These are phyloP conservation scores for Drosophila acutilabella DNA, from an alignment of 2,888 invertebrate genomes.

Conservation along the genomic window DNA sequence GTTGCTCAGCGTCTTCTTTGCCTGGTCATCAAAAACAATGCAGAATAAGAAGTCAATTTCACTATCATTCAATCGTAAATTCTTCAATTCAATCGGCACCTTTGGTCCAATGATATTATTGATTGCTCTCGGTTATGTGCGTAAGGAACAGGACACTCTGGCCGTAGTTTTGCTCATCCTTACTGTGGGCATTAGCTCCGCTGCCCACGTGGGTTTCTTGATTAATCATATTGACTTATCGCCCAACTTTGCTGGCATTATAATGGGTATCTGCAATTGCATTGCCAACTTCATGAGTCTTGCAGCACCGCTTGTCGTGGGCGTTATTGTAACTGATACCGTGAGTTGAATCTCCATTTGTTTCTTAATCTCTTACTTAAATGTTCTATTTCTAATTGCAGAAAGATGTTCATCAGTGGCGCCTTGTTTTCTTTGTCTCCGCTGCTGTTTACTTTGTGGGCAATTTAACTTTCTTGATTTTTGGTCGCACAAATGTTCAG, in stretches of 20 bases:
- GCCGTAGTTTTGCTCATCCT: slow-evolving; percentile 87
- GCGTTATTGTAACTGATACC: slow-evolving; percentile 86
- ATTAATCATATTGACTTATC: slow-evolving; percentile 89
- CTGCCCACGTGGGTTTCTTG: slow-evolving; percentile 87
- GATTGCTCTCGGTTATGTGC: slow-evolving; percentile 86
- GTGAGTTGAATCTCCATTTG: slow-evolving; percentile 82
- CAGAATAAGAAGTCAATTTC: slow-evolving; percentile 84
- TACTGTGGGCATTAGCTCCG: slow-evolving; percentile 88
- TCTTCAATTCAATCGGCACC: slow-evolving; percentile 84
- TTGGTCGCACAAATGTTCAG: slow-evolving; percentile 89
- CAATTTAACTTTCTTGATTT: slow-evolving; percentile 89
- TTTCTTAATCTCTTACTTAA: background rate
- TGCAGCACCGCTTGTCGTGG: slow-evolving; percentile 87
- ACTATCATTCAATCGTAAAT: slow-evolving; percentile 80
- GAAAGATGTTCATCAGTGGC: slow-evolving; percentile 89
- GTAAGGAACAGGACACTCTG: slow-evolving; percentile 75
- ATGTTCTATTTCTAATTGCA: slow-evolving; percentile 77
- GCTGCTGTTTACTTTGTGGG: slow-evolving; percentile 90
- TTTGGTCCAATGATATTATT: slow-evolving; percentile 87
- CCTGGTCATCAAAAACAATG: slow-evolving; percentile 84
- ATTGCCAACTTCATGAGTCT: slow-evolving; percentile 88
- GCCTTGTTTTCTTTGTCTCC: slow-evolving; percentile 90
- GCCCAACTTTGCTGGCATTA: slow-evolving; percentile 89
- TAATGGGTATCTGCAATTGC: slow-evolving; percentile 90
- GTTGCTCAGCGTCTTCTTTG: slow-evolving; percentile 86